Conservation (phyloP, 1,140 invertebrate genomes). For the Drosophila kanapiae region DNA sequence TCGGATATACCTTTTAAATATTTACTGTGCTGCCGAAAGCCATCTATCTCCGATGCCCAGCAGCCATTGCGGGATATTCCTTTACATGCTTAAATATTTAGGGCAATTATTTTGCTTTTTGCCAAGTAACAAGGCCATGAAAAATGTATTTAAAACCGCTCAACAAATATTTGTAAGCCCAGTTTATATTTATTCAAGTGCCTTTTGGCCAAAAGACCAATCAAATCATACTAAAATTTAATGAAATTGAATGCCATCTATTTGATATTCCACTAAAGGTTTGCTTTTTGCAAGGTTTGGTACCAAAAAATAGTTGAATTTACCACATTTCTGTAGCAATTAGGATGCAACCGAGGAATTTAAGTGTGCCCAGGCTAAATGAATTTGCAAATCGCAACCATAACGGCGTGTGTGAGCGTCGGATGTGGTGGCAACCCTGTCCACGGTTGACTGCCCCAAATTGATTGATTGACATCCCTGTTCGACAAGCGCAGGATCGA, state of each 20-base stretch:
- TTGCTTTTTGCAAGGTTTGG: slow-evolving; percentile 1
- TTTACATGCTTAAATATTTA: slow-evolving; percentile 11
- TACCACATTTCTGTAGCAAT: slow-evolving; percentile 31
- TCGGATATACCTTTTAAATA: slow-evolving; percentile 14
- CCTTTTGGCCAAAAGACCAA: slow-evolving; percentile 7
- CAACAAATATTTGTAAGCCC: slow-evolving; percentile 16
- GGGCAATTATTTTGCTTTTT: slow-evolving; percentile 7
- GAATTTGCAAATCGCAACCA: slow-evolving; percentile 30
- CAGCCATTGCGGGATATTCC: not conserved
- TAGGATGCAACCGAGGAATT: slow-evolving; percentile 26
- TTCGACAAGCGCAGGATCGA: slow-evolving; percentile 13
- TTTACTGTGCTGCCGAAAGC: slow-evolving; percentile 19
- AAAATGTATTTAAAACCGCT: slow-evolving; percentile 4
- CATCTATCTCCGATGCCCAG: slow-evolving; percentile 11
- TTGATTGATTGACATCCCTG: slow-evolving; percentile 67
- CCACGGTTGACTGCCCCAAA: slow-evolving; percentile 42
- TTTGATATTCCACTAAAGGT: not conserved
- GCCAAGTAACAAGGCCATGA: not conserved
- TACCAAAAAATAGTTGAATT: slow-evolving; percentile 1
- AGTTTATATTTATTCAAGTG: slow-evolving; percentile 12
- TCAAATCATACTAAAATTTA: not conserved
- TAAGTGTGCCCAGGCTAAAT: slow-evolving; percentile 20
- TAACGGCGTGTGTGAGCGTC: not conserved
- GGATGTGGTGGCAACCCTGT: slow-evolving; percentile 23
- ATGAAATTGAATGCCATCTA: not conserved